These are phyloP conservation scores for Virgularia gustaviana DNA, from an alignment of 92 coral and sea anemone species.

Conservation along the genomic window DNA sequence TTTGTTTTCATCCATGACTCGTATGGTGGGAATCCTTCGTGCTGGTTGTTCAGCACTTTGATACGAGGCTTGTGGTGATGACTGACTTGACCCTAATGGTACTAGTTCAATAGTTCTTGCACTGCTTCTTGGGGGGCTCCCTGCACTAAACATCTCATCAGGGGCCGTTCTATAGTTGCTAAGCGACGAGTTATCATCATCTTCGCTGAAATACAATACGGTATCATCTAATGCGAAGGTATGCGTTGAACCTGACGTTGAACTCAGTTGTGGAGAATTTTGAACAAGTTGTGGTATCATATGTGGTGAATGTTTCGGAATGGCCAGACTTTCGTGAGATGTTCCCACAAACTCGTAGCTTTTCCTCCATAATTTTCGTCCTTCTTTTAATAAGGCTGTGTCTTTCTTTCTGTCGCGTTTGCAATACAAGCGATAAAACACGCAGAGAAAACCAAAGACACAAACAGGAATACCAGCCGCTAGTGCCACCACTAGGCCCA, in stretches of 20 bases:
- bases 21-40: constrained; percentile 55
- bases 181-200: constrained; percentile 83
- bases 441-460: constrained; percentile 73
- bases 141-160: constrained; percentile 68
- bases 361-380: constrained; percentile 87
- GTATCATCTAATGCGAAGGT: constrained; percentile 80
- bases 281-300: constrained; percentile 91
- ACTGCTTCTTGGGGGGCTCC: background rate
- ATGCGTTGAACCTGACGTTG: constrained; percentile 83
- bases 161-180: constrained; percentile 90
- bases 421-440: constrained; percentile 86
- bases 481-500: constrained; percentile 88
- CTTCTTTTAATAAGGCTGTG: constrained; percentile 61
- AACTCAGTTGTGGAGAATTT: constrained; percentile 79
- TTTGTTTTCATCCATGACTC: constrained; percentile 41
- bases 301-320: constrained; percentile 88
- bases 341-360: constrained; percentile 63
- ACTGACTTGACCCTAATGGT: too few species aligned
- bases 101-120: too few species aligned
- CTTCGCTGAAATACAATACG: constrained; percentile 86
- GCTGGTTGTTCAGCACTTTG: constrained; percentile 19
- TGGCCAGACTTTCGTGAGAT: constrained; percentile 79
- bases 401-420: constrained; percentile 64
- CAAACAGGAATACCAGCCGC: constrained; percentile 95
- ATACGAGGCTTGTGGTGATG: too few species aligned